Evolutionary conservation across 2,888 invertebrate genomes (phyloP), one percentile per base, ranked within the genome.

Genomic region (Hymenopus coronatus): DNA sequence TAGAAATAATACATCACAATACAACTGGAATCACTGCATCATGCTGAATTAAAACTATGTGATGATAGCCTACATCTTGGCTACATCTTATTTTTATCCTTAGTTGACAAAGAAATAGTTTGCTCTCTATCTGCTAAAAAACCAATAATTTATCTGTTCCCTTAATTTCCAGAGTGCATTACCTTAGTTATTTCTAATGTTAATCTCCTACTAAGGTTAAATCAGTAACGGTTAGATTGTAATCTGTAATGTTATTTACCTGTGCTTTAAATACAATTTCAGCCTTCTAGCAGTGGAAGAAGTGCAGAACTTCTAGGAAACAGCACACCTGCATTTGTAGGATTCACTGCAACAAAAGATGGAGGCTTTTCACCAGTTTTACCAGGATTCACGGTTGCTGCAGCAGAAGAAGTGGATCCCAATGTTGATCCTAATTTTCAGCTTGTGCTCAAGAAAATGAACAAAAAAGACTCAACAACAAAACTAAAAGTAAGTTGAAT

Each of bases 281-380:
- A 98, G 98, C 98, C 98, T 3, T 98, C 98, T 28, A 98, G 96
- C 92, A 98, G 98, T 92, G 97, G 97, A 25, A 96, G 98, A 88
- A 98, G 97, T 93, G 98, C 98, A 0, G 97, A 98, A 92, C 94
- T 98, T 28, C 94, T 98, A 82, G 96, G 95, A 83, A 93, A 94
- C 28, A 92, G 94, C 28, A 94, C 94, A 54, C 94, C 94, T 85
- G 94, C 94, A 81, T 96, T 96, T 91, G 94, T 96, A 89, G 96
- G 96, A 0, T 96, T 97, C 92, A 94, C 95, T 33, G 94, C 95
- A 14, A 93, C 95, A 54, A 95, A 95, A 89, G 95, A 96, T 91
- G 94, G 94, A 70, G 95, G 95, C 82, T 95, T 95, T 92, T 94
- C 95, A 90, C 95, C 94, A 87, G 93, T 95, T 90, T 93, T 94